Conservation (phyloP, 2,797 vertebrate species). For the Siniperca scherzeri region DNA sequence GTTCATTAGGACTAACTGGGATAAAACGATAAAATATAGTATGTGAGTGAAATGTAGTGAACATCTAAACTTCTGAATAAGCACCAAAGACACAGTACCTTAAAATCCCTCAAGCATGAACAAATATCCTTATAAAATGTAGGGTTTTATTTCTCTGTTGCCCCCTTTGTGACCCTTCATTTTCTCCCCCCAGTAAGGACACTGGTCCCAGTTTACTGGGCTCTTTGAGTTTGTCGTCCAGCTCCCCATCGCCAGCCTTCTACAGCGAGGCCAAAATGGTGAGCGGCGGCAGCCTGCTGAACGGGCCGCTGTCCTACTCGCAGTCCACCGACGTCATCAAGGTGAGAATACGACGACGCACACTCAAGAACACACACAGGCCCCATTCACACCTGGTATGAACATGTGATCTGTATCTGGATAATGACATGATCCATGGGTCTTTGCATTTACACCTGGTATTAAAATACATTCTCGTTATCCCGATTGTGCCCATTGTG, state of each 20-base stretch:
- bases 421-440: neutral
- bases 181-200: constrained; percentile 82
- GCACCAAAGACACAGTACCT: neutral
- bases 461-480: neutral
- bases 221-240: constrained; percentile 83
- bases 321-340: constrained; percentile 87
- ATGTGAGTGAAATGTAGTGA: neutral
- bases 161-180: neutral
- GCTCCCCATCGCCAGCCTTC: constrained; percentile 87
- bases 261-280: constrained; percentile 89
- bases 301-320: constrained; percentile 89
- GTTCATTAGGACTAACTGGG: neutral
- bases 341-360: constrained; percentile 74
- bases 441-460: neutral
- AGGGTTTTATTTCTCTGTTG: neutral
- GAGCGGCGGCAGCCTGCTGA: constrained; percentile 84
- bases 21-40: neutral
- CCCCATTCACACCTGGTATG: neutral
- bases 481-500: neutral
- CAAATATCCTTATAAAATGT: neutral
- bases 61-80: neutral
- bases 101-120: neutral
- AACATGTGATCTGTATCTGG: neutral
- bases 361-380: neutral
- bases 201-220: constrained; percentile 87